Percentiles rank a stretch among this genome's conserved stretches.
Evolutionary conservation across 2,113 vertebrate genomes (phyloP).

Genomic region (Brachyhypopomus gauderio): DNA sequence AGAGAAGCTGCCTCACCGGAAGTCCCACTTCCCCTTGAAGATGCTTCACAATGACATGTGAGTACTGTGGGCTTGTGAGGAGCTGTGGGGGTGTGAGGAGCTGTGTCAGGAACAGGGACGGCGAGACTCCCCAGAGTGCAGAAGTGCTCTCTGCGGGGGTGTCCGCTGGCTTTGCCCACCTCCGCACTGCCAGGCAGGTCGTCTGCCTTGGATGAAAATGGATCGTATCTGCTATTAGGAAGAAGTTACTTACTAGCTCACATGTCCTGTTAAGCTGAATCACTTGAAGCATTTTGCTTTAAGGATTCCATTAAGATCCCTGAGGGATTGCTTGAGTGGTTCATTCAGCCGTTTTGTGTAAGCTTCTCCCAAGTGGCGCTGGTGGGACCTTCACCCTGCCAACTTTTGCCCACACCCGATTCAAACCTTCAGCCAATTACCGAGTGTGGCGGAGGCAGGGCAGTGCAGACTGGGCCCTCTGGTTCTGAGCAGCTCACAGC

Average conservation of each 20-base stretch:
- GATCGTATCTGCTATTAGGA: no score
- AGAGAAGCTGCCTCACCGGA: slow-evolving; percentile 93
- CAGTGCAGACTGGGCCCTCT: not conserved
- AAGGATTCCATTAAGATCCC: not conserved
- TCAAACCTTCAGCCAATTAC: not conserved
- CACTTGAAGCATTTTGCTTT: not conserved
- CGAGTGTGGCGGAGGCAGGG: not conserved
- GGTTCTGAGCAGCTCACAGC: no score
- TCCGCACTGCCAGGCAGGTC: no score
- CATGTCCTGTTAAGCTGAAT: not conserved
- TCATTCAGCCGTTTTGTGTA: not conserved
- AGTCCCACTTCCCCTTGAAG: slow-evolving; percentile 84
- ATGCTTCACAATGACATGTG: slow-evolving; percentile 89
- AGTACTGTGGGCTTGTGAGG: slow-evolving; percentile 64
- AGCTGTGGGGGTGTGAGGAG: no score
- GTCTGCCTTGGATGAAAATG: not conserved
- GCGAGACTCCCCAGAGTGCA: not conserved
- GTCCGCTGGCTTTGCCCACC: not conserved
- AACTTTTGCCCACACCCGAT: not conserved
- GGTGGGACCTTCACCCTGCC: not conserved
- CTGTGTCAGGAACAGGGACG: no score
- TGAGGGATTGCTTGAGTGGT: not conserved
- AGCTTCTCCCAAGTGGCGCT: not conserved
- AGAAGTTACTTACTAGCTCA: not conserved
- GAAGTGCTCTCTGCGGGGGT: no score